Conservation (phyloP, 2,113 vertebrate genomes). For the Daubentonia madagascariensis region DNA sequence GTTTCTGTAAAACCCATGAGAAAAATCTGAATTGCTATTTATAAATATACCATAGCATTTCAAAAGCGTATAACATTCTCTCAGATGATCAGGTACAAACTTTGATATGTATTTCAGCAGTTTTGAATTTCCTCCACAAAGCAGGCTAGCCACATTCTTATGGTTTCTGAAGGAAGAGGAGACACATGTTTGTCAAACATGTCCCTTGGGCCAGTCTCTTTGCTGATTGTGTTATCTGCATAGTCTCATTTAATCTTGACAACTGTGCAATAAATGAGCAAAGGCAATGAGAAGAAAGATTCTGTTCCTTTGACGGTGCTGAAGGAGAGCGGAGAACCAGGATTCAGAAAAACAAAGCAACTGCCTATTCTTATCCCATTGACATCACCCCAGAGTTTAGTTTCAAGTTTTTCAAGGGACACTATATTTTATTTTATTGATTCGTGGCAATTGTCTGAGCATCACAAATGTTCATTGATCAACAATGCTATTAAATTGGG, state of each 20-base stretch:
- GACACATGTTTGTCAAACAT: background rate
- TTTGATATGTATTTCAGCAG: background rate
- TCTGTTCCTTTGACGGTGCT: background rate
- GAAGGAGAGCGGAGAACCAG: background rate
- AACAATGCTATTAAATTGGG: background rate
- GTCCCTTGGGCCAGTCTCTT: background rate
- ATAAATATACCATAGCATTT: slow-evolving; percentile 34
- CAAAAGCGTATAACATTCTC: slow-evolving; percentile 3
- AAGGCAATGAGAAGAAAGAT: background rate
- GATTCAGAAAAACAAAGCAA: background rate
- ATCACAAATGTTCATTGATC: background rate
- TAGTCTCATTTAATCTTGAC: background rate
- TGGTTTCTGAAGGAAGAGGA: slow-evolving; percentile 36
- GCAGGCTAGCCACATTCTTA: background rate
- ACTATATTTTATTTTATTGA: background rate
- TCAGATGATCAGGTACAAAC: background rate
- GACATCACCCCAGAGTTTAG: background rate
- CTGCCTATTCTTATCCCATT: background rate
- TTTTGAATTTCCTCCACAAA: slow-evolving; percentile 37
- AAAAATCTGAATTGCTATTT: slow-evolving; percentile 37
- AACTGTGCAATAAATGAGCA: background rate
- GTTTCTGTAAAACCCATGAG: background rate
- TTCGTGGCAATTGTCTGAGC: background rate
- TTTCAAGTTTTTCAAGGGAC: background rate
- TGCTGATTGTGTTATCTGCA: background rate